Conservation (phyloP, 1,140 invertebrate species). For the Macrobrachium nipponense region DNA sequence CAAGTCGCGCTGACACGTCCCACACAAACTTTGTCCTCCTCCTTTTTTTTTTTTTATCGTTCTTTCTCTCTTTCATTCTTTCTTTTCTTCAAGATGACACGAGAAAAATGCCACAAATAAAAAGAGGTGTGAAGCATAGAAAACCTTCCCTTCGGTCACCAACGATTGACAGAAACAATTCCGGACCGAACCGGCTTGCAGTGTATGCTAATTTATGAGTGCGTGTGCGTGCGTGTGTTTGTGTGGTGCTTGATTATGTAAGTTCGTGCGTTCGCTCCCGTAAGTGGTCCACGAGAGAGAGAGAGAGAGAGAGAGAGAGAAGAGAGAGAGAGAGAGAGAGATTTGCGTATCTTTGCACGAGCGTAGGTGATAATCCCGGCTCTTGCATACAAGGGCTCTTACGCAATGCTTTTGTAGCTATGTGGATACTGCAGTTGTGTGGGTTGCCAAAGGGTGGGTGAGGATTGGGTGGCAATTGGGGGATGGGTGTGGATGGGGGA, state of each 20-base stretch:
- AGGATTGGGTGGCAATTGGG: no score
- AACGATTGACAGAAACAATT: neutral
- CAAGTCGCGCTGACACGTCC: no score
- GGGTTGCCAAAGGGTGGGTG: no score
- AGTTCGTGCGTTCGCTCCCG: neutral
- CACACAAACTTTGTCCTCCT: neutral
- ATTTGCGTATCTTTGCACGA: neutral
- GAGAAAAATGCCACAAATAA: no score
- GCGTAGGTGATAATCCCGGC: neutral
- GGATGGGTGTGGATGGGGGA: no score
- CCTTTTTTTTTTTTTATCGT: neutral
- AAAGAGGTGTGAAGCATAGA: neutral
- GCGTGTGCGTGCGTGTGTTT: neutral
- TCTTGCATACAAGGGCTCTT: no score
- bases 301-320: neutral
- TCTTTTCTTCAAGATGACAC: neutral
- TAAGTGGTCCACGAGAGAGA: neutral
- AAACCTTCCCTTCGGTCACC: neutral
- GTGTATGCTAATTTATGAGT: neutral
- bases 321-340: neutral
- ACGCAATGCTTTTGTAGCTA: no score
- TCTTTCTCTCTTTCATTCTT: neutral
- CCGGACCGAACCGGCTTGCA: neutral
- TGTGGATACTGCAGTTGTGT: no score
- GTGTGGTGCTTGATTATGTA: slow-evolving; percentile 16